Evolutionary conservation across 2,888 invertebrate genomes (phyloP).

Genomic region (Ophion slaviceki): DNA sequence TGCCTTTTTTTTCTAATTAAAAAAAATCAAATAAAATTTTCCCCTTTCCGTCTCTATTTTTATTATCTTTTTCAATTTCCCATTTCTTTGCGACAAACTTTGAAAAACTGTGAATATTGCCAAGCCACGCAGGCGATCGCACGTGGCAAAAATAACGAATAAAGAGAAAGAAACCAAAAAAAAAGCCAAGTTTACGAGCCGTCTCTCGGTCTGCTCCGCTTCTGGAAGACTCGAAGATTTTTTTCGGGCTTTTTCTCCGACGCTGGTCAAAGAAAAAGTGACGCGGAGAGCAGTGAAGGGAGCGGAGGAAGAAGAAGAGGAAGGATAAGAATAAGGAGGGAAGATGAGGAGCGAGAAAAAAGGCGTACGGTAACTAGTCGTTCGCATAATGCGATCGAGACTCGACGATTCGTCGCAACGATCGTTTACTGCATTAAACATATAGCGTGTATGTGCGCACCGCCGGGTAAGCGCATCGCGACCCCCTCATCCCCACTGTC

Average conservation of each 20-base stretch:
- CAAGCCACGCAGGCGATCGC: too few species aligned
- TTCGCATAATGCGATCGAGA: constrained; percentile 34
- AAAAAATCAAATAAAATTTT: too few species aligned
- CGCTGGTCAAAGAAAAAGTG: background rate
- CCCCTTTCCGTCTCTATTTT: too few species aligned
- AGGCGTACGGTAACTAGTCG: constrained; percentile 38
- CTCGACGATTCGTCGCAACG: constrained; percentile 34
- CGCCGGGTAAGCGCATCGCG: background rate
- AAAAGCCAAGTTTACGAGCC: background rate
- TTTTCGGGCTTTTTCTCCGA: background rate
- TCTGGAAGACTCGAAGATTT: background rate
- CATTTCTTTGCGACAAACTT: too few species aligned
- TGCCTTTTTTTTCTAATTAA: too few species aligned
- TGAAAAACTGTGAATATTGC: too few species aligned
- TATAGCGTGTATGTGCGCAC: constrained; percentile 67
- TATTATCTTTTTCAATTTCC: background rate
- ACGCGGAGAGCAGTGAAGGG: background rate
- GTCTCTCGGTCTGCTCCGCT: background rate
- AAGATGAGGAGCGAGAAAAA: constrained; percentile 13
- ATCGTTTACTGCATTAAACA: constrained; percentile 76
- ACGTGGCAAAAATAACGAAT: too few species aligned
- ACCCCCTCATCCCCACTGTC: constrained; percentile 22
- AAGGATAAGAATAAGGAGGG: too few species aligned
- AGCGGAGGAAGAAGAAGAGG: background rate
- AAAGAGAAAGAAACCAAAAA: background rate